Percentiles rank a stretch among this genome's conserved stretches.
Conservation (phyloP, 1,140 invertebrate species). For the Macrosteles quadrilineatus region DNA sequence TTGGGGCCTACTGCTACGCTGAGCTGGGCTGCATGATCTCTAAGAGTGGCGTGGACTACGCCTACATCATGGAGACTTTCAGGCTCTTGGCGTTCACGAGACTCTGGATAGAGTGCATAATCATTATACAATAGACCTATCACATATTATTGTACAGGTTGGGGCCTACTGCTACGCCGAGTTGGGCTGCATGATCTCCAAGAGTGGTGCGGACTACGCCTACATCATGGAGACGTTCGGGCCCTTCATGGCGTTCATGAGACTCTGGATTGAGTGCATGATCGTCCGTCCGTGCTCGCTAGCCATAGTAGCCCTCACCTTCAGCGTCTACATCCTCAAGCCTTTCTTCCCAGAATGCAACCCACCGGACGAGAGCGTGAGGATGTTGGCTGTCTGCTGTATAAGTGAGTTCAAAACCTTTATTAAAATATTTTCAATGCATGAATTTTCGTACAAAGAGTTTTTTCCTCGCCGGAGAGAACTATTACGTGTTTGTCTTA, state of each 20-base stretch:
- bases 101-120: too few relatives aligned
- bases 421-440: background rate
- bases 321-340: constrained; percentile 89
- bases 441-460: background rate
- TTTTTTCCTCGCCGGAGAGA: too few relatives aligned
- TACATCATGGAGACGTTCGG: constrained; percentile 98
- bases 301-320: constrained; percentile 93
- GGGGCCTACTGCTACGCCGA: constrained; percentile 95
- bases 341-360: constrained; percentile 88
- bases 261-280: constrained; percentile 98
- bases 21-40: too few relatives aligned
- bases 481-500: too few relatives aligned
- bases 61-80: too few relatives aligned
- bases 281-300: constrained; percentile 94
- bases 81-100: too few relatives aligned
- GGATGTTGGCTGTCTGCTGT: constrained; percentile 85
- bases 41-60: too few relatives aligned
- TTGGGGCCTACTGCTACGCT: too few relatives aligned
- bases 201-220: constrained; percentile 93
- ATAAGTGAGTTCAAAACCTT: constrained; percentile 87
- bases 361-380: constrained; percentile 77
- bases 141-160: constrained; percentile 56
- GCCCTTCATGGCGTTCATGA: constrained; percentile 89
- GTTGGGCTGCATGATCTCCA: constrained; percentile 92
- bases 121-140: too few relatives aligned